Percentiles rank a stretch among this genome's conserved stretches.
Conservation (phyloP, 2,888 invertebrate species). For the Aphodius granarius region DNA sequence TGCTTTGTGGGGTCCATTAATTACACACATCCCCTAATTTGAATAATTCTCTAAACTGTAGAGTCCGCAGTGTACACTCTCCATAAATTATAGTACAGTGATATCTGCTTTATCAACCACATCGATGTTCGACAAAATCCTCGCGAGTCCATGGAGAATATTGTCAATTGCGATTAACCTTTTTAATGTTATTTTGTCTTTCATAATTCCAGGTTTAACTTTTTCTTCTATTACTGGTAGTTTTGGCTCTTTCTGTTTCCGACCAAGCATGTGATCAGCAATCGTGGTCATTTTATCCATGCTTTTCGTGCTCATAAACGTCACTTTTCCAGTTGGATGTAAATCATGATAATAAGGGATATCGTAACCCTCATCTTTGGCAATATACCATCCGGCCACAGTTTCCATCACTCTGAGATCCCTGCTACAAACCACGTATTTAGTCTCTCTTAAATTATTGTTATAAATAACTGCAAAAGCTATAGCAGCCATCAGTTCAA, state of each 20-base stretch:
- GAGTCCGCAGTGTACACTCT: no score
- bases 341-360: not conserved
- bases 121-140: not conserved
- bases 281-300: not conserved
- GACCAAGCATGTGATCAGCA: not conserved
- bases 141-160: not conserved
- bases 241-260: not conserved
- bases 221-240: not conserved
- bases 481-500: not conserved
- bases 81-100: not conserved
- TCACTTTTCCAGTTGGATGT: not conserved
- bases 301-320: not conserved
- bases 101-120: not conserved
- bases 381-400: not conserved
- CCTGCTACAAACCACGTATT: no score
- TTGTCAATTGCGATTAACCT: not conserved
- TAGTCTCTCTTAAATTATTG: no score
- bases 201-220: not conserved
- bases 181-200: not conserved
- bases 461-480: not conserved
- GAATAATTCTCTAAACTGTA: no score
- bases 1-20: not conserved
- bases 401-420: not conserved
- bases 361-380: not conserved
- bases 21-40: not conserved